Evolutionary conservation across 1,140 invertebrate species (phyloP), one percentile per base, ranked within the genome.

Genomic region (Conopomorpha cramerella): DNA sequence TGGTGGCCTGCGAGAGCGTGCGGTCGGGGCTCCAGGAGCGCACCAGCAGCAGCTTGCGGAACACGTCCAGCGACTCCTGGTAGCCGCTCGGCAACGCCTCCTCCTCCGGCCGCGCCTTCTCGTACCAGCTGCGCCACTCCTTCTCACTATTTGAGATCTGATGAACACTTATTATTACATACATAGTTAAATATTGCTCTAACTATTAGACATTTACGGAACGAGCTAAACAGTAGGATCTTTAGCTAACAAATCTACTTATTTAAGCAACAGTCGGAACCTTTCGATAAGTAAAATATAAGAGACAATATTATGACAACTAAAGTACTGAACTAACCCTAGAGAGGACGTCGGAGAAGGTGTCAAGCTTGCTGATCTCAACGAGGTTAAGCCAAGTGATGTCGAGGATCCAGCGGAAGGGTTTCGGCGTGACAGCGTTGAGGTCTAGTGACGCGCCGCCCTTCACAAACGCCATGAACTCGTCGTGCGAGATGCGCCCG

Each of bases 301-400:
- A 6, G 18, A 34, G 40, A 23, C 17, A 35, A 34, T 23, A 27
- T 39, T 17, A 27, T 13, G 18, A 23, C 14, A 30, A 36, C 37
- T 44, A 31, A 14, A 33, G 2, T 17, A 15, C 13, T 15, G n/a
- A 17, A 56, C 49, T 70, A 71, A 90, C 88, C 72, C 92, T 91
- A 7, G 83, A 84, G 2, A 96, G 65, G 33, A 98, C 85, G 34
- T 89, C 86, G 3, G 82, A 82, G 68, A 98, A 98, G 16, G 82
- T 85, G 15, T 88, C 82, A 3, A 97, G 71, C 64, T 95, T 95
- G 55, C 88, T 93, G 2, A 98, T 91, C 71, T 97, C 94, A 1
- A 98, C 94, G 34, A 98, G 78, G 81, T 98, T 98, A 11, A 98
- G 64, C 96, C 96, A 98, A 1, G 94, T 96, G 26, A 96, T 90